Conservation (phyloP, 2,113 vertebrate species). For the Lipotes vexillifer region DNA sequence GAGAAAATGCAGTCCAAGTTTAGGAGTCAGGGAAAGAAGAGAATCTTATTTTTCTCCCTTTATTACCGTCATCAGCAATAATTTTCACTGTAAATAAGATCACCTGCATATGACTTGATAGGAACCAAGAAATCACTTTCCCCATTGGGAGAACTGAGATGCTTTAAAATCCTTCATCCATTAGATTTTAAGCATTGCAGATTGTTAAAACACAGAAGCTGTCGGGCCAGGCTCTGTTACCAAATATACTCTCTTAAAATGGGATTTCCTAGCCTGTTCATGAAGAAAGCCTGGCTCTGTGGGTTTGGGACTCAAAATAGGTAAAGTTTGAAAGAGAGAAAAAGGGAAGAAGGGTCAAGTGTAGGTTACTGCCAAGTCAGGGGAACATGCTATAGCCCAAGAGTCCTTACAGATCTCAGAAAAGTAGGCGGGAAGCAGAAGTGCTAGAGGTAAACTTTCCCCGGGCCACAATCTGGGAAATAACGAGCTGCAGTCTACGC, state of each 20-base stretch:
- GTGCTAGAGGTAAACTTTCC: not conserved
- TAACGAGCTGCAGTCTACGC: not conserved
- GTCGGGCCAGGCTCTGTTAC: not conserved
- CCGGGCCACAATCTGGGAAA: not conserved
- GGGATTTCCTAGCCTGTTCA: not conserved
- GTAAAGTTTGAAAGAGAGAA: not conserved
- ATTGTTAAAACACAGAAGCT: not conserved
- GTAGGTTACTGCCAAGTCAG: not conserved
- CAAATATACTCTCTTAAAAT: not conserved
- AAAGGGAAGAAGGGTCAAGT: not conserved
- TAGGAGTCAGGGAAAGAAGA: not conserved
- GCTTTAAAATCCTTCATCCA: not conserved
- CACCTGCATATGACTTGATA: not conserved
- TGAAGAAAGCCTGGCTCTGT: not conserved
- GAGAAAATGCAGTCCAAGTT: not conserved
- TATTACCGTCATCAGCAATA: not conserved
- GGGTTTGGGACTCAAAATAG: not conserved
- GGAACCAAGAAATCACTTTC: not conserved
- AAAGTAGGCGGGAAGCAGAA: not conserved
- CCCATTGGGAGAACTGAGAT: not conserved
- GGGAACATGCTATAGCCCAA: accelerated
- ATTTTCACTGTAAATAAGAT: not conserved
- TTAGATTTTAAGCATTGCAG: not conserved
- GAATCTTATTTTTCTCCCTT: not conserved
- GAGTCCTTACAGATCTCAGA: too few relatives aligned